A percentile compares a stretch with the other conserved stretches of the same genome.
Evolutionary conservation across 2,797 vertebrate genomes (phyloP).

Genomic region (Leontopithecus rosalia): DNA sequence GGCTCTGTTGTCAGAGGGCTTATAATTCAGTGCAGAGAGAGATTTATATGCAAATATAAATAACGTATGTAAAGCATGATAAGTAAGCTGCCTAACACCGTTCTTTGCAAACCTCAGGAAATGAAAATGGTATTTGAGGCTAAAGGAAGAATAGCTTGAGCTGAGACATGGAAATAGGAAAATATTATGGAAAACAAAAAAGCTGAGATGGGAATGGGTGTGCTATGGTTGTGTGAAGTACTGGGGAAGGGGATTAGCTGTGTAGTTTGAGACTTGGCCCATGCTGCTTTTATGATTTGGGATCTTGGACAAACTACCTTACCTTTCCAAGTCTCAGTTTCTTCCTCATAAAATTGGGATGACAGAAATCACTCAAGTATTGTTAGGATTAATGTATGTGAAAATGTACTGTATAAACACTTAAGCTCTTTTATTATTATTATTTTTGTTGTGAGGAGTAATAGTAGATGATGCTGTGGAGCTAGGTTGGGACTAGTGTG

Average conservation of each 20-base stretch:
- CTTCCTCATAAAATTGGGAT: conserved; percentile 42
- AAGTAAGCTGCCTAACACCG: not conserved
- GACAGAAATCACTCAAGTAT: not conserved
- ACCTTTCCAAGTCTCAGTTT: conserved; percentile 12
- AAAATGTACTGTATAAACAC: conserved; percentile 12
- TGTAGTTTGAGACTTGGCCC: conserved; percentile 14
- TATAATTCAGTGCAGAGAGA: conserved; percentile 12
- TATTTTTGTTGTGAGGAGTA: not conserved
- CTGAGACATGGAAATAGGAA: not conserved
- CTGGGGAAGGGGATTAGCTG: not conserved
- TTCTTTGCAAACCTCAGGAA: conserved; percentile 10
- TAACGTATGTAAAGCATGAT: not conserved
- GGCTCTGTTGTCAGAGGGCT: not conserved
- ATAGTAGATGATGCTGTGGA: not conserved
- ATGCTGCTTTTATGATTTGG: conserved; percentile 25
- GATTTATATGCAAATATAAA: conserved; percentile 20
- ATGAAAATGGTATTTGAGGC: not conserved
- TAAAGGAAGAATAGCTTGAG: conserved; percentile 5
- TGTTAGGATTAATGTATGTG: conserved; percentile 30
- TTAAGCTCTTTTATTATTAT: conserved; percentile 1
- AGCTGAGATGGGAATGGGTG: not conserved
- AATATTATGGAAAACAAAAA: not conserved
- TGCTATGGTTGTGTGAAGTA: not conserved
- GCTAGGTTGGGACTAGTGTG: not conserved
- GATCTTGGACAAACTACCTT: not conserved